Evolutionary conservation across 53 echinoderm and acorn worm species (phyloP).

Genomic region (Actinopyga echinites): DNA sequence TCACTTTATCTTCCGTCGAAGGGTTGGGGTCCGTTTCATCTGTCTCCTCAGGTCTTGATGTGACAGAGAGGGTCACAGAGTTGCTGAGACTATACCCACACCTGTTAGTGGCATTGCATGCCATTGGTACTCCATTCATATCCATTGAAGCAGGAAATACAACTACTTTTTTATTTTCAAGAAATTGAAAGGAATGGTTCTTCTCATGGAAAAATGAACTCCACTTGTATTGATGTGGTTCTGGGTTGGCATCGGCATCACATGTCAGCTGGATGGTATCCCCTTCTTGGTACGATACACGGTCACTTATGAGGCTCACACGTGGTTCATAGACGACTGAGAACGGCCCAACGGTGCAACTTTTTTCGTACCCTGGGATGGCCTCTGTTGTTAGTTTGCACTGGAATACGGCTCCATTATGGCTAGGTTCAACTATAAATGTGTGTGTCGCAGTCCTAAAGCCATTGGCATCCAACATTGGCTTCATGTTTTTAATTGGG

Average conservation of each 20-base stretch:
- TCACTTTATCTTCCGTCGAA: no score
- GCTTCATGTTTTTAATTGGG: conserved; percentile 37
- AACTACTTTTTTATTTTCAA: conserved; percentile 49
- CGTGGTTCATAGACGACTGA: conserved; percentile 65
- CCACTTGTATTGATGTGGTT: conserved; percentile 64
- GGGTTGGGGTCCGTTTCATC: no score
- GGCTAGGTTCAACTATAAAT: conserved; percentile 46
- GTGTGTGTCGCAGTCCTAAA: conserved; percentile 64
- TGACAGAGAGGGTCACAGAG: conserved; percentile 8
- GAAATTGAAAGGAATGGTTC: conserved; percentile 26
- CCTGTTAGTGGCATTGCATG: conserved; percentile 78
- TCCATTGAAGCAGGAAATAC: conserved; percentile 44
- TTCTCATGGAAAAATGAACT: conserved; percentile 23
- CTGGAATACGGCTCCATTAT: conserved; percentile 74
- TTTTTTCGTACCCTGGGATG: conserved; percentile 44
- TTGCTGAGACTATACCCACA: conserved; percentile 49
- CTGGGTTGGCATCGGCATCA: conserved; percentile 74
- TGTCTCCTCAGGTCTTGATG: neutral
- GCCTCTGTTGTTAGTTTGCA: conserved; percentile 76
- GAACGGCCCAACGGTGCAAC: conserved; percentile 68
- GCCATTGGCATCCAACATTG: conserved; percentile 55
- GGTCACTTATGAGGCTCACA: conserved; percentile 43
- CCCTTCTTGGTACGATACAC: conserved; percentile 30
- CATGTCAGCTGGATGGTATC: conserved; percentile 64
- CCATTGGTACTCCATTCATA: conserved; percentile 64